These are phyloP conservation scores for Vanessa atalanta DNA, from an alignment of 1,140 invertebrate genomes.

Conservation along the genomic window DNA sequence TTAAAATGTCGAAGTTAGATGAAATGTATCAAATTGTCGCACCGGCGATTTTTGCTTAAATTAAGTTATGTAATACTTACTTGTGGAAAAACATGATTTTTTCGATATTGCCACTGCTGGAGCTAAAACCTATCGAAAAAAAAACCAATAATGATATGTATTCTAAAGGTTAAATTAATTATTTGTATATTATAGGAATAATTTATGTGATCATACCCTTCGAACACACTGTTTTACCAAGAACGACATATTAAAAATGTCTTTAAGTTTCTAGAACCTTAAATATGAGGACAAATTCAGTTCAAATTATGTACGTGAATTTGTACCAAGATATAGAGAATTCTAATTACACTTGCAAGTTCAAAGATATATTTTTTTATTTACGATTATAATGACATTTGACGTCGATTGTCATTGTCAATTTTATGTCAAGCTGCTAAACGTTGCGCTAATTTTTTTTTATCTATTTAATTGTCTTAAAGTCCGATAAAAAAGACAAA, in stretches of 20 bases:
- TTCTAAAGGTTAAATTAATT: neutral
- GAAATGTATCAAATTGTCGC: neutral
- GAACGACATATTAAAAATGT: conserved; percentile 51
- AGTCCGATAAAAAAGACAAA: no score
- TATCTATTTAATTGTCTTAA: no score
- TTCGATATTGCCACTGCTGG: conserved; percentile 51
- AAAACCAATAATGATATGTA: conserved; percentile 6
- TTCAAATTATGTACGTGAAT: neutral
- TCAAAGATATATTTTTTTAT: no score
- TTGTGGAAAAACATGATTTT: conserved; percentile 58
- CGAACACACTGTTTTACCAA: conserved; percentile 52
- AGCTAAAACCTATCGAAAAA: conserved; percentile 47
- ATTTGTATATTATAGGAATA: no score
- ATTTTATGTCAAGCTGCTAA: no score
- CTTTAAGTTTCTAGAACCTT: neutral
- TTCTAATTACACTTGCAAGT: no score
- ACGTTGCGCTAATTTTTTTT: no score
- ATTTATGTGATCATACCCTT: conserved; percentile 44
- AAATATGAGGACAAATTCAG: no score
- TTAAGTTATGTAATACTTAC: conserved; percentile 64
- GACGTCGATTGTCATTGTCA: no score
- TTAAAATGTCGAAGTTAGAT: conserved; percentile 31
- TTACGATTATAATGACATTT: no score
- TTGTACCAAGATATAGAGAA: no score
- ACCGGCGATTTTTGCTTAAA: conserved; percentile 12